A percentile compares a stretch with the other conserved stretches of the same genome.
These are phyloP conservation scores for Phymastichus coffea DNA, from an alignment of 1,140 invertebrate genomes.

Conservation along the genomic window DNA sequence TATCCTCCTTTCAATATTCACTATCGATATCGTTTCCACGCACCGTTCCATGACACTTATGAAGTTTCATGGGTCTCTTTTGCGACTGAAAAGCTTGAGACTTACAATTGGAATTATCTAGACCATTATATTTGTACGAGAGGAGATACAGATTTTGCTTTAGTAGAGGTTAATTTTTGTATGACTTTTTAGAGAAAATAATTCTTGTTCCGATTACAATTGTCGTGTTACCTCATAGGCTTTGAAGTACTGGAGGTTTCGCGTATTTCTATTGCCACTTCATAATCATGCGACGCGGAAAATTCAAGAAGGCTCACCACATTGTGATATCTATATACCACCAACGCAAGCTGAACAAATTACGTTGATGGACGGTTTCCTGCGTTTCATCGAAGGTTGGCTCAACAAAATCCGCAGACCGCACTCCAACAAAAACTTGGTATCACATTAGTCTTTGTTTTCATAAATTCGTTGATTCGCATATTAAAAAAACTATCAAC, in stretches of 20 bases:
- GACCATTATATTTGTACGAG: constrained; percentile 94
- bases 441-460: constrained; percentile 34
- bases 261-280: constrained; percentile 83
- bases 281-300: constrained; percentile 70
- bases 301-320: constrained; percentile 67
- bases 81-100: constrained; percentile 91
- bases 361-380: constrained; percentile 67
- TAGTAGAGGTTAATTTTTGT: constrained; percentile 72
- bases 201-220: background rate
- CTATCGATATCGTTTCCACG: constrained; percentile 89
- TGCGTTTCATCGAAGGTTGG: constrained; percentile 84
- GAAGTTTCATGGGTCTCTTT: constrained; percentile 95
- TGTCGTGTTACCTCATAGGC: constrained; percentile 56
- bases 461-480: background rate
- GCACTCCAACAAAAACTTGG: constrained; percentile 63
- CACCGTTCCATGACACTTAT: constrained; percentile 89
- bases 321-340: constrained; percentile 80
- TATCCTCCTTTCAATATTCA: constrained; percentile 88
- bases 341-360: constrained; percentile 66
- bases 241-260: constrained; percentile 93
- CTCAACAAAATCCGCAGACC: constrained; percentile 86
- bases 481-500: background rate
- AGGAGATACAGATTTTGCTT: constrained; percentile 85
- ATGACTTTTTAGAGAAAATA: constrained; percentile 10
- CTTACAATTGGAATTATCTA: constrained; percentile 97